Evolutionary conservation across 2,888 invertebrate species (phyloP).

Genomic region (Byasa hedistus): DNA sequence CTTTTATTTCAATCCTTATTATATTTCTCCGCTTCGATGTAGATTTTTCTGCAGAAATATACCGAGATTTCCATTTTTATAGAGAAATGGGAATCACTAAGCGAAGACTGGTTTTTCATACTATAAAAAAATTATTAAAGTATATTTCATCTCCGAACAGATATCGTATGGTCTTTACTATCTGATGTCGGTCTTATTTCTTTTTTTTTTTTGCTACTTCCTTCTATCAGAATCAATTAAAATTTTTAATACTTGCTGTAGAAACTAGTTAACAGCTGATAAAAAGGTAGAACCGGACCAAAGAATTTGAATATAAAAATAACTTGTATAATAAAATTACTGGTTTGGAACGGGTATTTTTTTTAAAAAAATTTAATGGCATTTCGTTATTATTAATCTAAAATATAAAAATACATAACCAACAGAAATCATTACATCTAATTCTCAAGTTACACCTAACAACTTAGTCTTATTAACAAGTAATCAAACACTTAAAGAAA

Average conservation of each 20-base stretch:
- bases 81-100: not conserved
- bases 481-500: not conserved
- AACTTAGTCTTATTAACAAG: too few species aligned
- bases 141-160: not conserved
- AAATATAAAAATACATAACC: not conserved
- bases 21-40: conserved; percentile 1
- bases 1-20: not conserved
- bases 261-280: too few species aligned
- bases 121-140: not conserved
- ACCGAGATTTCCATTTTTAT: not conserved
- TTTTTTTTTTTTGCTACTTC: not conserved
- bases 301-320: too few species aligned
- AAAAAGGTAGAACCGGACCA: too few species aligned
- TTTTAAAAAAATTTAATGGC: too few species aligned
- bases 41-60: conserved; percentile 1
- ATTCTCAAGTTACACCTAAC: not conserved
- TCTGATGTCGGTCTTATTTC: not conserved
- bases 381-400: too few species aligned
- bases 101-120: not conserved
- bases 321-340: too few species aligned
- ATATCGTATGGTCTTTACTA: not conserved
- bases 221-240: not conserved
- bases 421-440: not conserved
- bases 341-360: too few species aligned
- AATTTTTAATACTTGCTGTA: too few species aligned